Evolutionary conservation across 2,113 vertebrate species (phyloP).

Genomic region (Phoenicopterus ruber): DNA sequence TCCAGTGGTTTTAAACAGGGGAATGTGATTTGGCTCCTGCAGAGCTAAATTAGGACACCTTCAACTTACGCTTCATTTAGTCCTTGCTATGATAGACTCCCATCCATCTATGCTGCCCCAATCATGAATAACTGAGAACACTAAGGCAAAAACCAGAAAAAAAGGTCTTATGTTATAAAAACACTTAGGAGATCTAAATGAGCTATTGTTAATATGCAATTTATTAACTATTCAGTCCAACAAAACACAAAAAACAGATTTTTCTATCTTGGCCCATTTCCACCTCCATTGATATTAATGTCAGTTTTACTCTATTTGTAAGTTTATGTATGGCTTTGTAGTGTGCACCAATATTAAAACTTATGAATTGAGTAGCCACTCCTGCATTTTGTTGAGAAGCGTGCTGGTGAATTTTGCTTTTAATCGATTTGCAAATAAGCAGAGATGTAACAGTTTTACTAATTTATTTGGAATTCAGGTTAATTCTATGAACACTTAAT

Average conservation of each 20-base stretch:
- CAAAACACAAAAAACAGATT: not conserved
- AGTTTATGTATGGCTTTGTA: not conserved
- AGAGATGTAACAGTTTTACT: not conserved
- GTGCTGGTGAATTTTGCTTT: not conserved
- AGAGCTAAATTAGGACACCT: constrained; percentile 20
- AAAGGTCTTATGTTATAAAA: not conserved
- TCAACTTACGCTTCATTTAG: not conserved
- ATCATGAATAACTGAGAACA: not conserved
- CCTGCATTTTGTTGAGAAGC: not conserved
- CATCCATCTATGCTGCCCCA: not conserved
- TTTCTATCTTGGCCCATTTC: not conserved
- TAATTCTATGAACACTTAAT: not conserved
- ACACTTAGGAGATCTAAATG: not conserved
- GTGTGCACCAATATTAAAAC: not conserved
- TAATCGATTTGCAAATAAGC: not conserved
- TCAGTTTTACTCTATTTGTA: not conserved
- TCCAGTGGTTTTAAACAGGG: not conserved
- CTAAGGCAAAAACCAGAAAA: not conserved
- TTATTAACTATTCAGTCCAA: not conserved
- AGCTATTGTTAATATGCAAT: not conserved
- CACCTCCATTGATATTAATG: not conserved
- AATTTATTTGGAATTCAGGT: not conserved
- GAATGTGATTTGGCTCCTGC: constrained; percentile 2
- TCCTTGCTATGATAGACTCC: not conserved
- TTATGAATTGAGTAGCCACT: not conserved